Evolutionary conservation across 2,888 invertebrate genomes (phyloP), one percentile per base, ranked within the genome.

Genomic region (Torymus texanus): DNA sequence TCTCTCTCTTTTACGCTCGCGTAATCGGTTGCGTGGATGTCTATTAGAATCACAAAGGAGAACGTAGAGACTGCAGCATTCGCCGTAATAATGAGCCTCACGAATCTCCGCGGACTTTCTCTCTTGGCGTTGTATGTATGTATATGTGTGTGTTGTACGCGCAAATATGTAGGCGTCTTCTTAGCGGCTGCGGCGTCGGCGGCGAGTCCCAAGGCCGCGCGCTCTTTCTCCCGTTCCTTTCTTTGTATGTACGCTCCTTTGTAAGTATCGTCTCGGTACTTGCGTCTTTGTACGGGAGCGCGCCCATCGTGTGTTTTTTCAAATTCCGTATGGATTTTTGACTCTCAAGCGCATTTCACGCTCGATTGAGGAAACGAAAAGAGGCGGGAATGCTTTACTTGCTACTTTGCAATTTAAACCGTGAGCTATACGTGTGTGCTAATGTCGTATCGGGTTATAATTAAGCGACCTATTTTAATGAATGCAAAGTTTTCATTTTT

Each of bases 11-110:
- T 51, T 29, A 11, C 29, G 63, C 24, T 70, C 68, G 70, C 70
- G 71, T 70, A 77, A 77, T 77, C 65, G 50, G n/a, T 70, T 70
- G 70, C 70, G 63, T 65, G 55, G 61, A 50, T 56, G 8, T 29
- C 50, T 56, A 71, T 77, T 70, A 50, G 68, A 61, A 75, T 24
- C 41, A n/a, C 55, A 16, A 21, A 51, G 16, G 12, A 16, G 24
- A 56, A 29, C 16, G 55, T 56, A 56, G n/a, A 11, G 16, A 18
- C 51, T 12, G 18, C 51, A 18, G 50, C 51, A 55, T 18, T 67
- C 24, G 67, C 13, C 51, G 53, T 21, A 29, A 21, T n/a, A 24
- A 41, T 41, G 24, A 24, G 13, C 16, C 3, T 14, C 29, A 16
- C 58, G 41, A 18, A 59, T 59, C 59, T 71, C 61, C 14, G 58